Evolutionary conservation across 2,888 invertebrate genomes (phyloP), one percentile per base, ranked within the genome.

Genomic region (Chymomyza procnemis): DNA sequence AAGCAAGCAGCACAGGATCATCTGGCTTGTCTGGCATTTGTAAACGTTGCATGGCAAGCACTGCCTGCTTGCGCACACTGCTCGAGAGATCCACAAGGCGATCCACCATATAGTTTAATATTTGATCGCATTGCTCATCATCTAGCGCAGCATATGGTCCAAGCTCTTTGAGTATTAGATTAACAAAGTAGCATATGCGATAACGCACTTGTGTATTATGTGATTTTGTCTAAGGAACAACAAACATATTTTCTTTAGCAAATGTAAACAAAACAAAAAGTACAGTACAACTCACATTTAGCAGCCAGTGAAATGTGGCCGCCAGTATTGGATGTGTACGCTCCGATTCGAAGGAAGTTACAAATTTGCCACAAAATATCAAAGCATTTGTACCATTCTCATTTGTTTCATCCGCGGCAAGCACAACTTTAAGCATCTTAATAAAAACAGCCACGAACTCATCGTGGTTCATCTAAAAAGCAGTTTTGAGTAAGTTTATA

Each of bases 41-140:
- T 0, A 97, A 92, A 4, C 97, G 92, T 64, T 95, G 94, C 50
- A 97, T 91, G 0, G 96, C 96, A 30, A 94, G 90, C 0, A 96
- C 94, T 0, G 97, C 97, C 79, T 97, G 95, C 46, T 94, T 94
- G 19, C 97, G 93, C 3, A 97, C 95, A 60, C 94, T 93, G 0
- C 95, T 93, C 55, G 95, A 93, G 8, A 94, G 93, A 87, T 97
- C 97, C 91, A 95, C 92, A 1, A 94, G 88, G 34, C 95, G 91
- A 54, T 93, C 92, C 64, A 94, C 89, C 94, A 97, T 96, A 61
- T 94, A 93, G 22, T 92, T 92, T 64, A 94, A 92, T 47, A 97
- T 93, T 77, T 93, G 93, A 71, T 95, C 94, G 88, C 95, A 97
- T 4, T 96, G 91, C 22, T 93, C 92, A 90, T 96, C 96, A 83